Conservation (phyloP, 2,113 vertebrate species). For the Procavia capensis region DNA sequence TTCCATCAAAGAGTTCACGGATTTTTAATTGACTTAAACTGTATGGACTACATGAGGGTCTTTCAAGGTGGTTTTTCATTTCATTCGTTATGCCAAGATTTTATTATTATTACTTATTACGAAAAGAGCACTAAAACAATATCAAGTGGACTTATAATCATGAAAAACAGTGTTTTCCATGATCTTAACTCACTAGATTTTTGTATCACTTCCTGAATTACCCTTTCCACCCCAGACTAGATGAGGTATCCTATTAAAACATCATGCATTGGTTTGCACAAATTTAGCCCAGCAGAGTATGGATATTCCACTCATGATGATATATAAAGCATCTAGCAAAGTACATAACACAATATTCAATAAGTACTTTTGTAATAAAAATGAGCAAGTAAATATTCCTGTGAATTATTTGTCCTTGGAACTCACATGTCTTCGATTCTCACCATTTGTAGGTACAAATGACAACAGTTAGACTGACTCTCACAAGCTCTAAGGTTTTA, state of each 20-base stretch:
- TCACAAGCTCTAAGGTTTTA: neutral
- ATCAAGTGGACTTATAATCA: constrained; percentile 32
- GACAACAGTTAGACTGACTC: neutral
- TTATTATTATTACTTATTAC: constrained; percentile 47
- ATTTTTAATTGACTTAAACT: constrained; percentile 57
- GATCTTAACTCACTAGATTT: neutral
- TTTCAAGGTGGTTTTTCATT: constrained; percentile 25
- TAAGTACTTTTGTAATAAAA: neutral
- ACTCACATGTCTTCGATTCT: neutral
- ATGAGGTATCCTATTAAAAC: neutral
- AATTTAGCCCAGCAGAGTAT: neutral
- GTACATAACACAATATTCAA: neutral
- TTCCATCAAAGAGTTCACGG: constrained; percentile 43
- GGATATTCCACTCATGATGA: neutral
- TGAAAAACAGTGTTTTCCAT: neutral
- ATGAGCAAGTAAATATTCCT: neutral
- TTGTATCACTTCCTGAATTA: neutral
- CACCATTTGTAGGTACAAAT: neutral
- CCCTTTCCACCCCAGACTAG: neutral
- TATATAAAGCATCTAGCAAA: neutral
- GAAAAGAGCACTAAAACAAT: constrained; percentile 37
- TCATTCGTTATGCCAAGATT: constrained; percentile 7
- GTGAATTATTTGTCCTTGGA: constrained; percentile 17
- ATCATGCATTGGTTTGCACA: neutral
- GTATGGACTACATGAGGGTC: neutral